phyloP scores from a whole-genome alignment of 2,888 invertebrate species.

The Nomada goodeniana region DNA sequence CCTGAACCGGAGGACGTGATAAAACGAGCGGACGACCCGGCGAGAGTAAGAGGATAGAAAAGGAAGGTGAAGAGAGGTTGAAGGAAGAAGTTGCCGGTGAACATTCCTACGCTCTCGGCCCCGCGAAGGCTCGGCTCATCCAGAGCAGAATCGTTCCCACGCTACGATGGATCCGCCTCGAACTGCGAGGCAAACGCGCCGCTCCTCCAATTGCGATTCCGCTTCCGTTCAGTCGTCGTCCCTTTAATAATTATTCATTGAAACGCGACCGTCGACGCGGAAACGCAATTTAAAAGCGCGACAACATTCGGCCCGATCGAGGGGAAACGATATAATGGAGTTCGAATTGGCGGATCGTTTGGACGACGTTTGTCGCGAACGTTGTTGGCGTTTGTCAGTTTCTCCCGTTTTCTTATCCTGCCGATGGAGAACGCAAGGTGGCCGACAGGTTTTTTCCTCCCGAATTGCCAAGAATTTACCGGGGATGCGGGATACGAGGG shows the following conservation, averaged over 20 bases:
- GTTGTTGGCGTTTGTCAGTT: constrained; percentile 7
- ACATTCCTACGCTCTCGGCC: constrained; percentile 63
- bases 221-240: constrained; percentile 58
- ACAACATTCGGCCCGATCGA: constrained; percentile 19
- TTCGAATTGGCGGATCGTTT: constrained; percentile 24
- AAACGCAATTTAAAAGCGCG: constrained; percentile 48
- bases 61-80: constrained; percentile 20
- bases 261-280: constrained; percentile 43
- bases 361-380: background rate
- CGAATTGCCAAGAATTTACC: no score
- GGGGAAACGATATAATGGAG: constrained; percentile 14
- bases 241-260: constrained; percentile 56
- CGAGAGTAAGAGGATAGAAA: constrained; percentile 9
- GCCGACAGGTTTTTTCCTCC: no score
- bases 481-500: background rate
- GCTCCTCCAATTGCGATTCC: constrained; percentile 57
- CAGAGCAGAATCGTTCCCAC: constrained; percentile 66
- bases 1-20: constrained; percentile 24
- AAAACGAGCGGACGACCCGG: constrained; percentile 21
- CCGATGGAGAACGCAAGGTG: background rate
- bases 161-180: constrained; percentile 54
- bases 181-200: constrained; percentile 26
- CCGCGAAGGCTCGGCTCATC: constrained; percentile 58
- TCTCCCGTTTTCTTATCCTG: background rate
- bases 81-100: constrained; percentile 70